Conservation (phyloP, 2,113 vertebrate genomes). For the Osmerus eperlanus region DNA sequence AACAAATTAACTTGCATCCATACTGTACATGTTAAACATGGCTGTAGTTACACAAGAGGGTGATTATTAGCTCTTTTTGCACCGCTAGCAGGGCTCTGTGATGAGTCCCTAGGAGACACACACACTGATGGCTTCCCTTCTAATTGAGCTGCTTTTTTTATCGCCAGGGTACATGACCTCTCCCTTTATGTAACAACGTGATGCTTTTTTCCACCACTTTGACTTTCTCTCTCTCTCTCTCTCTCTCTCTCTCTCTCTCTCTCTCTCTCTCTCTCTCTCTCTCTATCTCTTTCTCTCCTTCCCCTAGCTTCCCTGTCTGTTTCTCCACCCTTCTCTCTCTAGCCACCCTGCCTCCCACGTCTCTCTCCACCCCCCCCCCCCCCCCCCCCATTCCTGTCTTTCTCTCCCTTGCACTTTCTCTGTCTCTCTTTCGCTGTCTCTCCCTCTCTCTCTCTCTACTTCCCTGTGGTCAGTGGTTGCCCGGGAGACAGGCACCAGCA, state of each 20-base stretch:
- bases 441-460: conserved; percentile 41
- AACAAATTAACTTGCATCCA: conserved; percentile 51
- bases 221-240: conserved; percentile 31
- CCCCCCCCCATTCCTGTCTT: not conserved
- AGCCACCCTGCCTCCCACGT: conserved; percentile 15
- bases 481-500: conserved; percentile 57
- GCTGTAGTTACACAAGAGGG: conserved; percentile 66
- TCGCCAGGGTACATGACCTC: conserved; percentile 61
- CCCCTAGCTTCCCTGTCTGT: conserved; percentile 26
- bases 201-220: conserved; percentile 35
- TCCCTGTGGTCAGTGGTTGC: conserved; percentile 58
- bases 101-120: conserved; percentile 61
- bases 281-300: conserved; percentile 32
- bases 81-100: conserved; percentile 57
- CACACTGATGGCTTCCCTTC: conserved; percentile 69
- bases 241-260: conserved; percentile 22
- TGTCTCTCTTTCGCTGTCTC: not conserved
- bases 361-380: not conserved
- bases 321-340: conserved; percentile 17
- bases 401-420: not conserved
- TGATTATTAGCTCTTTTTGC: conserved; percentile 55
- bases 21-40: conserved; percentile 53
- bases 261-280: not conserved
- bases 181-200: conserved; percentile 55
- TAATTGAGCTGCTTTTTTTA: conserved; percentile 75